Evolutionary conservation across 2,797 vertebrate species (phyloP), one percentile per base, ranked within the genome.

Genomic region (Aratinga solstitialis): DNA sequence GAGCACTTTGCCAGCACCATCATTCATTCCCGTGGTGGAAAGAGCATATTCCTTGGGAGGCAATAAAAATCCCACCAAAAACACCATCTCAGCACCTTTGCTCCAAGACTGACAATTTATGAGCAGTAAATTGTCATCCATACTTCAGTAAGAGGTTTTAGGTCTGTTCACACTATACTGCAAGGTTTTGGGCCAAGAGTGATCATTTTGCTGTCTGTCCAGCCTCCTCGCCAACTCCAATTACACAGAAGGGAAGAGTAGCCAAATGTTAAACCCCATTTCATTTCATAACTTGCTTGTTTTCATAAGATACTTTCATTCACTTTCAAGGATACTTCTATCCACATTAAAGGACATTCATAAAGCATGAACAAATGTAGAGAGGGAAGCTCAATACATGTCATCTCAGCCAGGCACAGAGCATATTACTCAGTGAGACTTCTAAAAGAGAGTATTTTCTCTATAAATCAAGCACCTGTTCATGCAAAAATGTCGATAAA

Each of bases 21-120:
- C 83, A 47, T 18, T 93, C 77, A 71, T 21, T 79, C 47, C 93
- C 85, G 58, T 29, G 36, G 67, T 61, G 59, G 89, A 82, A 93
- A 89, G 71, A 79, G 74, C 59, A 71, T 51, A 53, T 58, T 90
- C 76, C 47, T 90, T 67, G 43, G 85, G 79, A 93, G 40, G 43
- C 13, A 38, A 88, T 74, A 81, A 91, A 91, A 95, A 76, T 54
- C 62, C 71, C 71, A 72, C 71, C 32, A 79, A 81, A 91, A 82
- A 0, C 19, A 72, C 20, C 3, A 26, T 16, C 71, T 89, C 95
- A 93, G 90, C 94, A 93, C 42, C 56, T 94, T 56, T 87, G 73
- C 67, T 45, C 80, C 1, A 3, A 82, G 67, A 50, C 5, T 76
- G 43, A 21, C 61, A 45, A 71, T 74, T 91, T 65, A 50, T 47